Conservation (phyloP, 2,113 vertebrate genomes). For the human (Homo sapiens) region GRCh38 chr14:29442001-29442500, state of each 20-base stretch:
- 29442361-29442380: constrained; percentile 84
- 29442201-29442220: neutral
- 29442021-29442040: neutral
- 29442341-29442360: constrained; percentile 82
- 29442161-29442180: neutral
- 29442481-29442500: constrained; percentile 74
- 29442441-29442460: constrained; percentile 79
- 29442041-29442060: neutral
- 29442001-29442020: neutral
- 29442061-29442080: neutral
- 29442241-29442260: constrained; percentile 40
- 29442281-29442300: constrained; percentile 80
- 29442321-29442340: constrained; percentile 83
- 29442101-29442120: neutral
- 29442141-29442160: neutral
- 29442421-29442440: constrained; percentile 76
- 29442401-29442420: constrained; percentile 75
- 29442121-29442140: neutral
- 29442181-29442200: neutral
- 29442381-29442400: constrained; percentile 80
- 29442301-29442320: constrained; percentile 78
- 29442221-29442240: constrained; percentile 35
- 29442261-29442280: constrained; percentile 72
- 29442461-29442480: constrained; percentile 75
- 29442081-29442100: neutral